A percentile compares a stretch with the other conserved stretches of the same genome.
These are phyloP conservation scores for Zaprionus inermis DNA, from an alignment of 1,140 invertebrate species.

Conservation along the genomic window DNA sequence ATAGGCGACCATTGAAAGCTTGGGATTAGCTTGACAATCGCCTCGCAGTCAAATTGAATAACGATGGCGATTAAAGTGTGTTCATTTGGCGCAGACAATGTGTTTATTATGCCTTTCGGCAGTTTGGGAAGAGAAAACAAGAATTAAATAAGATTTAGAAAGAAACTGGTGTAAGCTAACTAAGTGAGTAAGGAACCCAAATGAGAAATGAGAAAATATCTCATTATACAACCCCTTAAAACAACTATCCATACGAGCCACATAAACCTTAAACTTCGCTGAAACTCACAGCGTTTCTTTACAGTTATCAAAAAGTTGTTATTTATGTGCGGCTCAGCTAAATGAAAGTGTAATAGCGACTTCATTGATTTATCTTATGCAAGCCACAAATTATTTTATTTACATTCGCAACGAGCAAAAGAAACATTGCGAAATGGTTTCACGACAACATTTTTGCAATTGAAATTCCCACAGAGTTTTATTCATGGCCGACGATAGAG, in stretches of 20 bases:
- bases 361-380: slow-evolving; percentile 46
- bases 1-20: slow-evolving; percentile 11
- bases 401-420: slow-evolving; percentile 15
- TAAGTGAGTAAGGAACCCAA: too few relatives aligned
- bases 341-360: slow-evolving; percentile 40
- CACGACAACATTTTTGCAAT: slow-evolving; percentile 55
- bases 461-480: slow-evolving; percentile 53
- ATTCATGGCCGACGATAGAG: slow-evolving; percentile 33
- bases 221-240: too few relatives aligned
- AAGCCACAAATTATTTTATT: slow-evolving; percentile 48
- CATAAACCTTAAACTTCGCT: background rate
- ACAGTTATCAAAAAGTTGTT: background rate
- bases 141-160: too few relatives aligned
- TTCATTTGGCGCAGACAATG: background rate
- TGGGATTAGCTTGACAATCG: background rate
- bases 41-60: slow-evolving; percentile 1
- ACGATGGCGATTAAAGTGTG: background rate
- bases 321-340: background rate
- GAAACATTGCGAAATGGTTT: slow-evolving; percentile 42
- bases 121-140: background rate
- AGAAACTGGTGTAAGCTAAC: too few relatives aligned
- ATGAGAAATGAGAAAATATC: too few relatives aligned
- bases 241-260: too few relatives aligned
- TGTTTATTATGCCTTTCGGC: background rate
- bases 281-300: too few relatives aligned